phyloP scores from a whole-genome alignment of 2,113 vertebrate genomes.

The Eidolon helvum region DNA sequence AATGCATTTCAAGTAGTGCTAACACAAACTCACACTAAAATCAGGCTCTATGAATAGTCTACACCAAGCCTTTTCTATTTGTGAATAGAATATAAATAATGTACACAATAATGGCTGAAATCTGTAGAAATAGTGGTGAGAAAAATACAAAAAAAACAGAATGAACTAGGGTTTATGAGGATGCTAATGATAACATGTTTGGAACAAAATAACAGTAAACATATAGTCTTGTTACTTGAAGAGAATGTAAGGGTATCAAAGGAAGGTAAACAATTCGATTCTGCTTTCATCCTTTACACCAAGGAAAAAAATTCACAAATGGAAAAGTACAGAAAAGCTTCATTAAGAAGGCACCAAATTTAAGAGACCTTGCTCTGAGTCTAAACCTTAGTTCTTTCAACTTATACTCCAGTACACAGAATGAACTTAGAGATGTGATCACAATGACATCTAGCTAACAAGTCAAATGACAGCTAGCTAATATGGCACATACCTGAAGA shows the following conservation, averaged over 20 bases:
- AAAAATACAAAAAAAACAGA: background rate
- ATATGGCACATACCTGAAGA: background rate
- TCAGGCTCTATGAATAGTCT: background rate
- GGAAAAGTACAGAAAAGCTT: background rate
- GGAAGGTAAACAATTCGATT: background rate
- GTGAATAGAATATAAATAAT: background rate
- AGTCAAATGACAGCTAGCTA: background rate
- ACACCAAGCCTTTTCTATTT: background rate
- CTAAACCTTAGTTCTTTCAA: background rate
- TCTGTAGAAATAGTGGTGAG: slow-evolving; percentile 60
- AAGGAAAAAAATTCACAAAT: background rate
- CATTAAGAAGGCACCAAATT: background rate
- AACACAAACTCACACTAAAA: background rate
- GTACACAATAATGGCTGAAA: slow-evolving; percentile 62
- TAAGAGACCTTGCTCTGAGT: background rate
- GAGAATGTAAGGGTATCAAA: background rate
- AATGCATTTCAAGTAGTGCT: background rate
- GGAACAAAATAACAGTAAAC: background rate
- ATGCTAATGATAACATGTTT: background rate
- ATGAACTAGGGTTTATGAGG: background rate
- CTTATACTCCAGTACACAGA: background rate
- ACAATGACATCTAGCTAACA: background rate
- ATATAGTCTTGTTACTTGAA: background rate
- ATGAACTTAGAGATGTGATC: background rate
- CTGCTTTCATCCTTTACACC: background rate